These are phyloP conservation scores for Polyommatus iphigenia DNA, from an alignment of 2,888 invertebrate genomes.

Conservation along the genomic window DNA sequence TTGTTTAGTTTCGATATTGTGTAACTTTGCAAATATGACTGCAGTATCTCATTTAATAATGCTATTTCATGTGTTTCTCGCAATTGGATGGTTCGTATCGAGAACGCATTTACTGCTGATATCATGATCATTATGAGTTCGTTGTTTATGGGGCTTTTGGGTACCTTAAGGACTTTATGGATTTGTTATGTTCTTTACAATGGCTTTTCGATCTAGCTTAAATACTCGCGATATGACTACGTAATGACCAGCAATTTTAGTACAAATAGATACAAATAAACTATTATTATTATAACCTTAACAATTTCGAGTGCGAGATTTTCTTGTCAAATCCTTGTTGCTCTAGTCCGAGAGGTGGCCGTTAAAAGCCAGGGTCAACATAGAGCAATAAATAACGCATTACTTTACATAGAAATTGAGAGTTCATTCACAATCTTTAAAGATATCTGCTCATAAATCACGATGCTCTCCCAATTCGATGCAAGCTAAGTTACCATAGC, in stretches of 20 bases:
- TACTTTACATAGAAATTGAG: slow-evolving; percentile 42
- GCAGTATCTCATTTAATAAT: slow-evolving; percentile 34
- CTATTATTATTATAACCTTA: too few relatives aligned
- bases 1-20: slow-evolving; percentile 62
- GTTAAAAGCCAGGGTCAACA: slow-evolving; percentile 31
- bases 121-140: neutral
- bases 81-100: neutral
- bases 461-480: slow-evolving; percentile 43
- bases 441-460: slow-evolving; percentile 46
- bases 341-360: slow-evolving; percentile 3
- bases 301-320: neutral
- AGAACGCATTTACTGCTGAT: neutral
- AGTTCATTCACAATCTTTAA: slow-evolving; percentile 45
- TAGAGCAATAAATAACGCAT: slow-evolving; percentile 39
- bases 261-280: too few relatives aligned
- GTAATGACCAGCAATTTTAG: too few relatives aligned
- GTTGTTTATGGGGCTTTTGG: neutral
- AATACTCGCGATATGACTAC: too few relatives aligned
- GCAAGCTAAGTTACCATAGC: slow-evolving; percentile 41
- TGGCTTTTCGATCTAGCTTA: too few relatives aligned
- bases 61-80: slow-evolving; percentile 26
- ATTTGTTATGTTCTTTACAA: too few relatives aligned
- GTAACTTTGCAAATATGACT: slow-evolving; percentile 36
- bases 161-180: too few relatives aligned
- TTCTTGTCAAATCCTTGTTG: neutral